Conservation (phyloP, 1,140 invertebrate species). For the Drosophila lacteicornis region DNA sequence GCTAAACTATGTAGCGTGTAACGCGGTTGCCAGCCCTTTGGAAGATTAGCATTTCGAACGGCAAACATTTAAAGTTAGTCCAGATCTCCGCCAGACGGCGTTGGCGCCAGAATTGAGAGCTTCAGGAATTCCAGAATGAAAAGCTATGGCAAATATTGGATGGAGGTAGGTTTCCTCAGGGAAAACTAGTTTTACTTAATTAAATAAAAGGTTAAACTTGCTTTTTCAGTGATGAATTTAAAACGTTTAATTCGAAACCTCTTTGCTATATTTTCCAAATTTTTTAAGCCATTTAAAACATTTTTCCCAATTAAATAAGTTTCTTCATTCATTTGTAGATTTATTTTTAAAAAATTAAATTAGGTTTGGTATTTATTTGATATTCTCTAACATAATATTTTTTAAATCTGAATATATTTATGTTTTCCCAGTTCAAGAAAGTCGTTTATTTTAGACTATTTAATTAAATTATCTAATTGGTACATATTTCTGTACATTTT, state of each 20-base stretch:
- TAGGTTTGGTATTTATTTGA: too few species aligned
- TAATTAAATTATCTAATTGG: too few species aligned
- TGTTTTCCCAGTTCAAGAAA: too few species aligned
- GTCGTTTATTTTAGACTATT: too few species aligned
- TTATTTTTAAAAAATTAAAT: too few species aligned
- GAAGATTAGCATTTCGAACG: constrained; percentile 47
- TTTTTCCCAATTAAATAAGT: too few species aligned
- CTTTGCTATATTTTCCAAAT: too few species aligned
- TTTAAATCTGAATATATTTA: too few species aligned
- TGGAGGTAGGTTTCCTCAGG: background rate
- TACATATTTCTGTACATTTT: background rate
- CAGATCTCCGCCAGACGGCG: constrained; percentile 1
- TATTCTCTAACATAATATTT: too few species aligned
- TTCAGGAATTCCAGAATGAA: constrained; percentile 7
- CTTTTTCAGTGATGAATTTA: background rate
- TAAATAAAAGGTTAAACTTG: background rate
- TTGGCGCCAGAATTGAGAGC: constrained; percentile 22
- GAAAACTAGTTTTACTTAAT: background rate
- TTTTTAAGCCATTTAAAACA: too few species aligned
- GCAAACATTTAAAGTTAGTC: constrained; percentile 35
- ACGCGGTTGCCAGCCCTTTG: constrained; percentile 52
- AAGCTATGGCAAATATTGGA: background rate
- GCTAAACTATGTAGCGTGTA: constrained; percentile 39
- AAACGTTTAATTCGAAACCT: background rate
- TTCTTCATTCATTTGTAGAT: too few species aligned